phyloP scores from a whole-genome alignment of 2,797 vertebrate genomes.

The Myiotriccus ornatus region DNA sequence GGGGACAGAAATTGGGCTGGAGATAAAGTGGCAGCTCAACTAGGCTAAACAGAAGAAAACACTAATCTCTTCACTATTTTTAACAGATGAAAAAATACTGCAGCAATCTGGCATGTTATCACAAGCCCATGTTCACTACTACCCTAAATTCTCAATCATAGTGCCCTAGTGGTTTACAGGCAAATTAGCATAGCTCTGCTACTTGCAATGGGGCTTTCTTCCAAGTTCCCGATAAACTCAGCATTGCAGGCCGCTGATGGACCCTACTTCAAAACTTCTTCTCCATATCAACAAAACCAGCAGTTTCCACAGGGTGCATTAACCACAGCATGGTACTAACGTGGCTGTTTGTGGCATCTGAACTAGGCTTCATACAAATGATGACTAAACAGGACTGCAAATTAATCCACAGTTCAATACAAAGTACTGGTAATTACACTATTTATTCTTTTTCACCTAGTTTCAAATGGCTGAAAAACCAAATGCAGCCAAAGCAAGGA shows the following conservation, averaged over 20 bases:
- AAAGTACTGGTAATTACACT: neutral
- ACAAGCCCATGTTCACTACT: neutral
- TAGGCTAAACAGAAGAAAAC: neutral
- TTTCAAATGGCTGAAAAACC: neutral
- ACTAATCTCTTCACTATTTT: neutral
- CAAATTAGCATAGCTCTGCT: neutral
- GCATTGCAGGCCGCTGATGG: accelerated
- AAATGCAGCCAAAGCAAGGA: neutral
- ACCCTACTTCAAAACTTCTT: neutral
- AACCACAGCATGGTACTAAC: accelerated
- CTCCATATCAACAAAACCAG: neutral
- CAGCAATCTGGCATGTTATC: neutral
- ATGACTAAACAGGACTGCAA: neutral
- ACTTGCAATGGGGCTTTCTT: neutral
- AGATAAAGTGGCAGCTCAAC: neutral
- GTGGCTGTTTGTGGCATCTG: neutral
- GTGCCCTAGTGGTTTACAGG: neutral
- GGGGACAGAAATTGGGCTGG: neutral
- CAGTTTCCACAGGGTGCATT: neutral
- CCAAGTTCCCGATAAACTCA: neutral
- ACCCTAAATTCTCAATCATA: neutral
- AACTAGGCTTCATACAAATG: neutral
- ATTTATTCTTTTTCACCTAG: neutral
- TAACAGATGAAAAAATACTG: neutral
- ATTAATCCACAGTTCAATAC: neutral